Base-by-base conservation (phyloP, 2,888 invertebrate genomes). In the Melanostoma mellinum region DNA sequence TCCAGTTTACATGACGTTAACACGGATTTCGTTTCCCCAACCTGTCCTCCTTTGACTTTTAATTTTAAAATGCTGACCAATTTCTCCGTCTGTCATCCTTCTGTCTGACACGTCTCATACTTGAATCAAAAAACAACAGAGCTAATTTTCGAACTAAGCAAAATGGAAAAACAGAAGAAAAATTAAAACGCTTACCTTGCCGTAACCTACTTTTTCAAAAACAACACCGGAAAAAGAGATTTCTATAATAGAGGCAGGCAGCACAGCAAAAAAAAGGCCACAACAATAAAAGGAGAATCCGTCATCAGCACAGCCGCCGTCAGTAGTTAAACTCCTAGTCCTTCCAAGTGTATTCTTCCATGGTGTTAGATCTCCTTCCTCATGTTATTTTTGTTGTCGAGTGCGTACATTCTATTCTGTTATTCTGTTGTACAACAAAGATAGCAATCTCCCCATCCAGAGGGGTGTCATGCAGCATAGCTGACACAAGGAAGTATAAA, bases 401-500 rank as follows among this genome's bases (percentile, higher is more conserved):
- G 44, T 77, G 72, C 61, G 67, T 81, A 50, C 36, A 60, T 53
- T 67, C 20, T 72, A 9, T 38, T 35, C 35, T 30, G 36, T 50
- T 63, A 38, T 50, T 63, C 38, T 38, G 35, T 9, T 60, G 55
- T n/a, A 68, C 55, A 71, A 72, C 67, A 60, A 61, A 72, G 76
- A 81, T 81, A 76, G 48, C 61, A 76, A 61, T 46, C 46, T 46
- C 46, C 61, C 56, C 40, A 55, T 61, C 53, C 53, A 46, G 50
- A 56, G 55, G 61, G 72, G 56, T 77, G 20, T 20, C 20, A 20
- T 20, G 63, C 48, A 50, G 81, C 77, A 82, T 63, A 50, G 68
- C 81, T 82, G 77, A 77, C 81, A 73, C 68, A 73, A 82, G 72
- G 56, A 82, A 68, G 60, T 74, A 79, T 82, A 82, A 82, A 82